Conservation (phyloP, 2,113 vertebrate genomes). For the Lucifuga dentata region DNA sequence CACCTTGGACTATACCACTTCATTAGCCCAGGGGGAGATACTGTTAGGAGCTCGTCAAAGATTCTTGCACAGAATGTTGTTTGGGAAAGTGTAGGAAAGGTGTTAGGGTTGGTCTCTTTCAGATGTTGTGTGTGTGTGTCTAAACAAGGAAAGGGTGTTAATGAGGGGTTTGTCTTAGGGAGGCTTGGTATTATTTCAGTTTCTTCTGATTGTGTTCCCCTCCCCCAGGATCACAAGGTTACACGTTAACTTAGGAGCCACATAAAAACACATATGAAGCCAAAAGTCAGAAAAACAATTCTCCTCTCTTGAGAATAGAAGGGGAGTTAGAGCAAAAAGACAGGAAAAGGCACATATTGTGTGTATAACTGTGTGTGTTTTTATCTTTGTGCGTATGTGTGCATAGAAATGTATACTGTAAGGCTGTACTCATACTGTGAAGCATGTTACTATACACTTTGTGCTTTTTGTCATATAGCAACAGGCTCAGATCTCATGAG, state of each 20-base stretch:
- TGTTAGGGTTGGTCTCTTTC: slow-evolving; percentile 11
- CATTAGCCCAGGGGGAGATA: slow-evolving; percentile 14
- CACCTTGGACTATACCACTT: slow-evolving; percentile 47
- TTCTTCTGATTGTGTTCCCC: slow-evolving; percentile 77
- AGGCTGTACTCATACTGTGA: neutral
- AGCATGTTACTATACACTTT: neutral
- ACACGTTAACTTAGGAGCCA: slow-evolving; percentile 45
- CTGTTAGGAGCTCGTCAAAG: slow-evolving; percentile 25
- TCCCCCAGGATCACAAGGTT: slow-evolving; percentile 51
- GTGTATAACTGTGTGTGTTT: slow-evolving; percentile 1
- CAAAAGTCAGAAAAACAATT: slow-evolving; percentile 68
- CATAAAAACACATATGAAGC: slow-evolving; percentile 48
- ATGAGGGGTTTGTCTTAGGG: slow-evolving; percentile 39
- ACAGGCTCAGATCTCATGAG: slow-evolving; percentile 28
- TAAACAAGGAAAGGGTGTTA: slow-evolving; percentile 34
- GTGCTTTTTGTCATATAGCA: slow-evolving; percentile 23
- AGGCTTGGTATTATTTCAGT: slow-evolving; percentile 49
- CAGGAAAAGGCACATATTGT: slow-evolving; percentile 29
- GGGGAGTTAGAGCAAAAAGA: slow-evolving; percentile 37
- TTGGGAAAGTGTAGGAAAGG: slow-evolving; percentile 25
- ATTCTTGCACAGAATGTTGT: slow-evolving; percentile 1
- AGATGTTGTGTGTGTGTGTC: neutral
- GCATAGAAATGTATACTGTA: neutral
- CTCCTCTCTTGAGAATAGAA: slow-evolving; percentile 45
- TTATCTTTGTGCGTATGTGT: neutral